phyloP scores from a whole-genome alignment of 2,113 vertebrate genomes.

The Pampusana beccarii region DNA sequence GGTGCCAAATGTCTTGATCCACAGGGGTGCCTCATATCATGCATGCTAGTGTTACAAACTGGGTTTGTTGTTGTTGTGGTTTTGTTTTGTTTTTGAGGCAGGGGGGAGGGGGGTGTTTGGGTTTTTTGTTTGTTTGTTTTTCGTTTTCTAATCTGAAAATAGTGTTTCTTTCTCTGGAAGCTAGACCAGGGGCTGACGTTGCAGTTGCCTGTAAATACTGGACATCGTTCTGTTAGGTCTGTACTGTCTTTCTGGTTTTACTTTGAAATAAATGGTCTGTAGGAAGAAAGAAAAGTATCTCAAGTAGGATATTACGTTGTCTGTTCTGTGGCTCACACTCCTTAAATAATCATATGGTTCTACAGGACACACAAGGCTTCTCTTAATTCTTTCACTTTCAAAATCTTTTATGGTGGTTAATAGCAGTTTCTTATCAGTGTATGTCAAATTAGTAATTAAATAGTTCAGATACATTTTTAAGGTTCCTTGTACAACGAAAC shows the following conservation, averaged over 20 bases:
- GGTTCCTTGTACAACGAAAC: not conserved
- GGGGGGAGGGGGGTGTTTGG: too few species aligned
- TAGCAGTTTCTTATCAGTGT: not conserved
- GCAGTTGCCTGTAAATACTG: not conserved
- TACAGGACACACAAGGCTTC: not conserved
- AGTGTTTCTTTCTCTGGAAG: not conserved
- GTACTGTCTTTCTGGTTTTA: not conserved
- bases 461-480: not conserved
- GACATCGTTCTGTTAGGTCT: not conserved
- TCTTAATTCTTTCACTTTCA: not conserved
- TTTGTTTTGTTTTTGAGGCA: too few species aligned
- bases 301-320: rapidly evolving
- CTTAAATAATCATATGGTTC: not conserved
- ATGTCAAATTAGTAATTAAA: not conserved
- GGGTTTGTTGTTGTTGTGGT: not conserved
- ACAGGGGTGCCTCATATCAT: not conserved
- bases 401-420: not conserved
- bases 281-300: not conserved
- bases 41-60: not conserved
- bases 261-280: not conserved
- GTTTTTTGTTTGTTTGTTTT: too few species aligned
- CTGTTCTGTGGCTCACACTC: not conserved
- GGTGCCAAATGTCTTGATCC: not conserved
- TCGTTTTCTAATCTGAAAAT: not conserved
- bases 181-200: not conserved